Percentiles rank a stretch among this genome's conserved stretches.
phyloP scores from a whole-genome alignment of 2,888 invertebrate species.

The Gastrophysa polygoni region DNA sequence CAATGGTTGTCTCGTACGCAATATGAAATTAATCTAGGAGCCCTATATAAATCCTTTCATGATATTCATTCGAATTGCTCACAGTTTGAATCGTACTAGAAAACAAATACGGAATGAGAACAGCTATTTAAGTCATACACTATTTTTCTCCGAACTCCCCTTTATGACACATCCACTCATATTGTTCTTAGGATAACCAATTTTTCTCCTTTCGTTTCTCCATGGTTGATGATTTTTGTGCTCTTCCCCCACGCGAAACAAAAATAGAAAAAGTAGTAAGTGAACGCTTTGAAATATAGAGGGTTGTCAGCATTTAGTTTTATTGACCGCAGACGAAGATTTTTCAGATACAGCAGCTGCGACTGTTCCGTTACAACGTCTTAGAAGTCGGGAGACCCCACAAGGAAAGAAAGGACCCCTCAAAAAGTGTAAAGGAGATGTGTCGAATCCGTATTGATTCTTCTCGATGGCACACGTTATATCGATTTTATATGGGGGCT shows the following conservation, averaged over 20 bases:
- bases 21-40: too few relatives aligned
- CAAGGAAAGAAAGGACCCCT: slow-evolving; percentile 27
- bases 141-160: too few relatives aligned
- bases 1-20: too few relatives aligned
- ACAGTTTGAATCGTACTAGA: too few relatives aligned
- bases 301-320: slow-evolving; percentile 56
- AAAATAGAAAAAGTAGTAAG: slow-evolving; percentile 33
- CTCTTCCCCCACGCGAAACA: slow-evolving; percentile 19
- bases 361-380: slow-evolving; percentile 52
- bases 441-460: slow-evolving; percentile 48
- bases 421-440: slow-evolving; percentile 52
- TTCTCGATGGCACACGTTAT: slow-evolving; percentile 24
- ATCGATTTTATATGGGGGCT: slow-evolving; percentile 17
- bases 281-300: slow-evolving; percentile 32
- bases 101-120: too few relatives aligned
- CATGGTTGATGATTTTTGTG: slow-evolving; percentile 27
- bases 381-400: slow-evolving; percentile 35
- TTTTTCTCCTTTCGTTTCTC: slow-evolving; percentile 28
- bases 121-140: too few relatives aligned
- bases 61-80: too few relatives aligned
- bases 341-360: slow-evolving; percentile 48
- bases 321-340: slow-evolving; percentile 58
- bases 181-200: slow-evolving; percentile 21
- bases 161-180: slow-evolving; percentile 21
- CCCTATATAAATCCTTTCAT: too few relatives aligned